These are phyloP conservation scores for Rhorus exstirpatorius DNA, from an alignment of 2,888 invertebrate genomes.

Conservation along the genomic window DNA sequence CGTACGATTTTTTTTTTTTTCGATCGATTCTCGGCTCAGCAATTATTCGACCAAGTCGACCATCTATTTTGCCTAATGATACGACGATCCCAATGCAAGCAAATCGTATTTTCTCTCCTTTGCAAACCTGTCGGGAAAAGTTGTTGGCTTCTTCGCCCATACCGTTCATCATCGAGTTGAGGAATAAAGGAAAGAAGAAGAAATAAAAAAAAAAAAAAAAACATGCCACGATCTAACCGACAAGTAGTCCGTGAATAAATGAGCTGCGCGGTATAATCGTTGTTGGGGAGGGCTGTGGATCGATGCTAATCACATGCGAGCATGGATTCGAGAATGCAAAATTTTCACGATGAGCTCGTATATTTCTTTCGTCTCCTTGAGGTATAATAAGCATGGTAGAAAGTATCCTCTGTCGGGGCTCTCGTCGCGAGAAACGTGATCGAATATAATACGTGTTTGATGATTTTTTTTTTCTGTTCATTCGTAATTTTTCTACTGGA, in stretches of 20 bases:
- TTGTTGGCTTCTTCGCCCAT: not conserved
- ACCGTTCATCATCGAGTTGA: constrained; percentile 21
- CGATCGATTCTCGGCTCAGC: not conserved
- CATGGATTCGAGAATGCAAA: constrained; percentile 51
- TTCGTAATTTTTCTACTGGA: not conserved
- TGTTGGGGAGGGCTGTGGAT: not conserved
- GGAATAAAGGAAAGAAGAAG: not conserved
- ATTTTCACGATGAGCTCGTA: constrained; percentile 35
- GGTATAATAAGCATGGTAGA: constrained; percentile 52
- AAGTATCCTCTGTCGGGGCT: constrained; percentile 15
- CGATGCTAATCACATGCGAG: constrained; percentile 52
- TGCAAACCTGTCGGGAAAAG: constrained; percentile 11
- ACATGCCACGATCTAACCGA: constrained; percentile 39
- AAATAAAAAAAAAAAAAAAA: constrained; percentile 8
- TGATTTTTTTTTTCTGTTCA: not conserved
- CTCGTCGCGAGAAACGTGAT: constrained; percentile 38
- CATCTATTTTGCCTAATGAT: not conserved
- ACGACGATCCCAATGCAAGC: not conserved
- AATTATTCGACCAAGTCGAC: constrained; percentile 5
- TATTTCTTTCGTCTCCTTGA: constrained; percentile 31
- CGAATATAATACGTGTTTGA: not conserved
- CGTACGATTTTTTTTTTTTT: not conserved
- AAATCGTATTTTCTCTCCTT: constrained; percentile 22
- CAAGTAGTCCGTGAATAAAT: constrained; percentile 65
- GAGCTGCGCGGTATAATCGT: constrained; percentile 34